Conservation (phyloP, 2,797 vertebrate genomes). For the Tokudaia tokunoshimensis region DNA sequence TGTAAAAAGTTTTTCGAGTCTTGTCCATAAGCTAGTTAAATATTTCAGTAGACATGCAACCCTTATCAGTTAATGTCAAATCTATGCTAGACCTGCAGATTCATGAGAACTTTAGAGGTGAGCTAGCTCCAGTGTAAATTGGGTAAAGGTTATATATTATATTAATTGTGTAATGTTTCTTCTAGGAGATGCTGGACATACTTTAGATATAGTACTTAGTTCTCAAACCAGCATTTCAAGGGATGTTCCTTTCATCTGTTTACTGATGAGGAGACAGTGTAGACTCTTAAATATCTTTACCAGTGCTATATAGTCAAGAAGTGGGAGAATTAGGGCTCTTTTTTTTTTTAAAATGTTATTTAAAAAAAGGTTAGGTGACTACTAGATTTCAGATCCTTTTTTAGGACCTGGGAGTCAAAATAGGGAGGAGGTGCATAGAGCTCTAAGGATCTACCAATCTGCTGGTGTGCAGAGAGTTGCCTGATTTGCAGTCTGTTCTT, state of each 20-base stretch:
- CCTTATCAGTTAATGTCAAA: conserved; percentile 15
- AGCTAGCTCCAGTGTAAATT: not conserved
- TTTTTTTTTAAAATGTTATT: not conserved
- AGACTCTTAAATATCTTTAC: not conserved
- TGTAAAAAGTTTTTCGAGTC: conserved; percentile 2
- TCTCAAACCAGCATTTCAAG: not conserved
- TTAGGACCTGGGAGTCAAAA: conserved; percentile 28
- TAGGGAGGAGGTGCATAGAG: not conserved
- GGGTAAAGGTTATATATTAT: not conserved
- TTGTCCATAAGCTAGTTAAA: not conserved
- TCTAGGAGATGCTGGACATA: not conserved
- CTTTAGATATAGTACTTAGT: not conserved
- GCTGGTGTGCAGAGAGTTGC: not conserved
- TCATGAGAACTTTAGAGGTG: conserved; percentile 29
- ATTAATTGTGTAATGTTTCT: not conserved
- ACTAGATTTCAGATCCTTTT: not conserved
- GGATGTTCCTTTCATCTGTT: not conserved
- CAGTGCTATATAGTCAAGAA: not conserved
- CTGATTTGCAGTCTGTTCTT: not conserved
- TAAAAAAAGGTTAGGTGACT: not conserved
- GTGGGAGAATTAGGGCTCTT: not conserved
- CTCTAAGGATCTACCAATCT: not conserved
- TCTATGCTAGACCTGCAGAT: not conserved
- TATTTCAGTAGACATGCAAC: not conserved
- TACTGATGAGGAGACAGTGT: conserved; percentile 13